Base-by-base conservation (phyloP, 1,140 invertebrate species). In the Adelges cooleyi region DNA sequence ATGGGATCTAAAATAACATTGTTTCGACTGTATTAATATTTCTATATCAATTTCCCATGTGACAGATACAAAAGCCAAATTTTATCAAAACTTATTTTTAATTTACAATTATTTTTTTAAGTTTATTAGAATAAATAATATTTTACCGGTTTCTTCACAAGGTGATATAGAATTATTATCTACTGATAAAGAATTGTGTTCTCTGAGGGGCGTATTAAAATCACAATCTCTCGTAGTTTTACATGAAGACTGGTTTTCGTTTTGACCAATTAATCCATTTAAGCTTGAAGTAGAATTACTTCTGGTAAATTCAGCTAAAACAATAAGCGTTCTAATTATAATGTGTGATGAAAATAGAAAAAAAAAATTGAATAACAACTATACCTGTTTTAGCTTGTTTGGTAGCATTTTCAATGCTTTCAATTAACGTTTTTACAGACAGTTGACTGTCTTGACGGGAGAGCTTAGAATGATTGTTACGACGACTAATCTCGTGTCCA, bases 341-440 rank as follows among this genome's bases (percentile, higher is more conserved):
- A 18, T 10, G 27, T 49, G 18, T n/a, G 8, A 66, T 40, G n/a
- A 17, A 25, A 13, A 20, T 20, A 33, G n/a, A 4, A 5, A 67
- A 13, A 50, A 65, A 27, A 46, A 20, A 52, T n/a, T 8, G 18
- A 33, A 23, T 42, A 42, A 18, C 74, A 71, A 71, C n/a, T 27
- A 62, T 73, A 77, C 83, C 80, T 67, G 84, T 80, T 76, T 89
- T 88, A 11, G 86, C 84, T 69, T 89, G 86, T 74, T 90, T 90
- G n/a, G 85, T 86, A 10, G 83, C 84, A 74, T 89, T 90, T 74
- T 95, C 91, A 48, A 95, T 92, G 68, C 87, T 89, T 71, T 92
- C 87, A 65, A 95, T 92, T 4, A 95, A 76, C 49, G 85, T 89
- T 73, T 92, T 92, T 1, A 95, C 91, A 0, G 89, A 91, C 4